Evolutionary conservation across 2,888 invertebrate genomes (phyloP).

Genomic region (Camponotus fellah): DNA sequence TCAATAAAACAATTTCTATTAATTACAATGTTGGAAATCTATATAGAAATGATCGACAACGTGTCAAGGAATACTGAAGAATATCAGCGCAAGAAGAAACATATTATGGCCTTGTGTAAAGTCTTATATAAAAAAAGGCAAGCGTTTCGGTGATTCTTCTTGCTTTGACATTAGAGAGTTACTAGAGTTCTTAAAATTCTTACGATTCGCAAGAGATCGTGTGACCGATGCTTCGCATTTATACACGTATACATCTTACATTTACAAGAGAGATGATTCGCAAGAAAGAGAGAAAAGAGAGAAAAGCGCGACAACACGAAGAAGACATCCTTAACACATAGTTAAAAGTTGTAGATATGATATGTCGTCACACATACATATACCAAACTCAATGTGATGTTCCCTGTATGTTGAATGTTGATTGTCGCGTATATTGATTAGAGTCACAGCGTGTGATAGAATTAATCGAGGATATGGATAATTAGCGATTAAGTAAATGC

Average conservation of each 20-base stretch:
- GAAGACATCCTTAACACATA: conserved; percentile 70
- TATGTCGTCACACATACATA: conserved; percentile 61
- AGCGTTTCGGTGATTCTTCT: conserved; percentile 47
- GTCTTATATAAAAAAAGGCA: conserved; percentile 29
- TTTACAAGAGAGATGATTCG: conserved; percentile 4
- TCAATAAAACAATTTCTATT: background rate
- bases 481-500: conserved; percentile 51
- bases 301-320: conserved; percentile 58
- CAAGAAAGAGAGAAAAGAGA: background rate
- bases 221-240: background rate
- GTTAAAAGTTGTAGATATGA: conserved; percentile 66
- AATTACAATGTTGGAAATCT: background rate
- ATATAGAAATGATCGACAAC: background rate
- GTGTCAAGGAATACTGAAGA: conserved; percentile 4
- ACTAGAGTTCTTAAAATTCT: conserved; percentile 29
- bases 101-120: conserved; percentile 47
- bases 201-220: conserved; percentile 16
- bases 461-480: conserved; percentile 56
- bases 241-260: background rate
- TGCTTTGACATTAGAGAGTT: conserved; percentile 24
- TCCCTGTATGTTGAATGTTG: conserved; percentile 79
- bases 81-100: conserved; percentile 12
- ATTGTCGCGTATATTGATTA: conserved; percentile 73
- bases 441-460: conserved; percentile 67
- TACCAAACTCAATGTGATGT: conserved; percentile 78